Base-by-base conservation (phyloP, 2,888 invertebrate species). In the Stenurella melanura region DNA sequence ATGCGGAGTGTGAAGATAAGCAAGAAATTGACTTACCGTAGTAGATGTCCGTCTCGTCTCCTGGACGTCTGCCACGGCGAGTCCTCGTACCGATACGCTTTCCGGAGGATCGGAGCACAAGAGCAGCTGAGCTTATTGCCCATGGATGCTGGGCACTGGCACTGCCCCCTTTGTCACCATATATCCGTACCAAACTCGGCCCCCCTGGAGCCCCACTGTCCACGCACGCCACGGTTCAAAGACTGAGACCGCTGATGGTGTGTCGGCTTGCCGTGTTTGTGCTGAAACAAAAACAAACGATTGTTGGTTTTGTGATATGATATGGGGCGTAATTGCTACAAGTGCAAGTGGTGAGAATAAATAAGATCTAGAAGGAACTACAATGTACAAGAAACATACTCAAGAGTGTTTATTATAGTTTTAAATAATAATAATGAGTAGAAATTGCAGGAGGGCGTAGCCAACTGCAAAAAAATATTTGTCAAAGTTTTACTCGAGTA, bases 41-140 rank as follows among this genome's bases (percentile, higher is more conserved):
- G 92, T 88, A 97, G 93, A 91, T 96, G 96, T 87, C 96, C 96
- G 90, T 96, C 96, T 84, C 95, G 92, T 85, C 96, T 93, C 84
- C 95, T 92, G 81, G 95, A 95, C 89, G 95, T 95, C 91, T 97
- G 96, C 96, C 97, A 97, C 90, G 98, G 98, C 89, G 97, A 96
- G 91, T 97, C 97, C 91, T 96, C 97, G 91, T 97, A 97, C 89
- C 97, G 95, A 92, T 98, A 98, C 89, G 96, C 96, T 93, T 97
- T 98, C 92, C 97, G 95, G 91, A 97, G 95, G 89, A 98, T 93
- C 87, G 98, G 98, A 88, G 97, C 98, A 92, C 98, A 98, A 88
- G 97, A 97, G 92, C 97, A 97, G 90, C 96, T 97, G 90, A 98
- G 92, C 93, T 98, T 98, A 93, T 98, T 98, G 91, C 98, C 98